phyloP scores from a whole-genome alignment of 2,797 vertebrate genomes.

The Lateolabrax maculatus region DNA sequence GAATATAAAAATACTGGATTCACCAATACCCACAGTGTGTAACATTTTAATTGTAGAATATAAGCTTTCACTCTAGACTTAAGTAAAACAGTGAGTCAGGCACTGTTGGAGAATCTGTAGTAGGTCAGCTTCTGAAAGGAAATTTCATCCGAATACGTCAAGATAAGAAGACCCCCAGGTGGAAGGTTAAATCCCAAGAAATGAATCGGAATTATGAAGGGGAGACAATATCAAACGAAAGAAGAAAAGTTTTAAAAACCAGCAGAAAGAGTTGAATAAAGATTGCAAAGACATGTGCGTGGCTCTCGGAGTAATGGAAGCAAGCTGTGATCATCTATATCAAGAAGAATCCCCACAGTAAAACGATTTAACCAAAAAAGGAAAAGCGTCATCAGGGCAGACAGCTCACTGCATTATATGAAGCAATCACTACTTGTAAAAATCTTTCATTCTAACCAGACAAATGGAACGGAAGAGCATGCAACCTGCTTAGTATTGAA shows the following conservation, averaged over 20 bases:
- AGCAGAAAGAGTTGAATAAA: slow-evolving; percentile 21
- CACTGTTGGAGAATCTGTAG: slow-evolving; percentile 22
- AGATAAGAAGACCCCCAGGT: slow-evolving; percentile 48
- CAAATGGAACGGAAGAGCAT: slow-evolving; percentile 31
- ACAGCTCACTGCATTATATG: slow-evolving; percentile 25
- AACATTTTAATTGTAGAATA: too few species aligned
- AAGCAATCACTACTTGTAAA: slow-evolving; percentile 33
- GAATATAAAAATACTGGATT: too few species aligned
- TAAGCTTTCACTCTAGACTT: slow-evolving; percentile 6
- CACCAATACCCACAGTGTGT: too few species aligned
- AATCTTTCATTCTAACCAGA: slow-evolving; percentile 23
- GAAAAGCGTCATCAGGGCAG: slow-evolving; percentile 32
- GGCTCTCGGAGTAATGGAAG: slow-evolving; percentile 32
- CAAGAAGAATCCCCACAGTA: slow-evolving; percentile 39
- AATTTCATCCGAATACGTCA: slow-evolving; percentile 51
- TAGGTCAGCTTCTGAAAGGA: slow-evolving; percentile 38
- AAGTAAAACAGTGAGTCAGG: slow-evolving; percentile 6
- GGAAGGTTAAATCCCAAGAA: slow-evolving; percentile 37
- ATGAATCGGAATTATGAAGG: slow-evolving; percentile 43
- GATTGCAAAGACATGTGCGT: slow-evolving; percentile 38
- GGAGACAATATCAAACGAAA: slow-evolving; percentile 25
- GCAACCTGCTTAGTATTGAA: slow-evolving; percentile 37
- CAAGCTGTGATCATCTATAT: slow-evolving; percentile 56
- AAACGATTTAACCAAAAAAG: slow-evolving; percentile 25
- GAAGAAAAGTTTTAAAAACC: slow-evolving; percentile 32